Evolutionary conservation across 2,113 vertebrate genomes (phyloP).

Genomic region (Apus apus): DNA sequence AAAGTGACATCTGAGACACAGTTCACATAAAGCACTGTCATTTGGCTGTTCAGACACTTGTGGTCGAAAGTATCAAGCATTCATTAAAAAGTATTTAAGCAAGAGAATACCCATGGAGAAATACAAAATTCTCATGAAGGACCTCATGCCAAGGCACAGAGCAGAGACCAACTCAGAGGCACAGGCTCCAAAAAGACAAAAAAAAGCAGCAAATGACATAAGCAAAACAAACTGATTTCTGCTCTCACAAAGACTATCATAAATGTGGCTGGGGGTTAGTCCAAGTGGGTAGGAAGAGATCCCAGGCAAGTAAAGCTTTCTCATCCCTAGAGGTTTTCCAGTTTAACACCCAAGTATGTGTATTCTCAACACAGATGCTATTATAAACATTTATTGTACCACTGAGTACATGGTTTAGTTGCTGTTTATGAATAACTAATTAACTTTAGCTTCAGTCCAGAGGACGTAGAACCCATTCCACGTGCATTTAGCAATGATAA

Average conservation of each 20-base stretch:
- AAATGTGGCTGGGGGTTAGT: background rate
- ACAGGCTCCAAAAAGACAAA: background rate
- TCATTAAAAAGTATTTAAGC: background rate
- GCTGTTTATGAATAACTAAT: constrained; percentile 42
- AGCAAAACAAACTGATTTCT: background rate
- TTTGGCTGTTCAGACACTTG: background rate
- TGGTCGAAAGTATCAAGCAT: background rate
- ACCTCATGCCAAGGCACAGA: background rate
- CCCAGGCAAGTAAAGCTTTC: background rate
- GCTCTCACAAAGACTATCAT: background rate
- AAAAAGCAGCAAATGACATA: background rate
- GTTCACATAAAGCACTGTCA: background rate
- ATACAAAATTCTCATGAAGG: background rate
- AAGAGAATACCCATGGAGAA: background rate
- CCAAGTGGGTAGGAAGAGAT: background rate
- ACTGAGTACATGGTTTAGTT: background rate
- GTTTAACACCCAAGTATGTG: background rate
- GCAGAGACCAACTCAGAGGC: background rate
- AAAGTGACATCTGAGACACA: background rate
- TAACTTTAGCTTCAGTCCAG: constrained; percentile 7
- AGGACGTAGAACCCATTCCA: constrained; percentile 5
- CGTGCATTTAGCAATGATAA: constrained; percentile 17
- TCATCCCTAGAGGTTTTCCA: background rate
- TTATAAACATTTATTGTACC: background rate
- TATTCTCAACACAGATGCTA: background rate